phyloP scores from a whole-genome alignment of 1,140 invertebrate species.

The Cyclina sinensis region DNA sequence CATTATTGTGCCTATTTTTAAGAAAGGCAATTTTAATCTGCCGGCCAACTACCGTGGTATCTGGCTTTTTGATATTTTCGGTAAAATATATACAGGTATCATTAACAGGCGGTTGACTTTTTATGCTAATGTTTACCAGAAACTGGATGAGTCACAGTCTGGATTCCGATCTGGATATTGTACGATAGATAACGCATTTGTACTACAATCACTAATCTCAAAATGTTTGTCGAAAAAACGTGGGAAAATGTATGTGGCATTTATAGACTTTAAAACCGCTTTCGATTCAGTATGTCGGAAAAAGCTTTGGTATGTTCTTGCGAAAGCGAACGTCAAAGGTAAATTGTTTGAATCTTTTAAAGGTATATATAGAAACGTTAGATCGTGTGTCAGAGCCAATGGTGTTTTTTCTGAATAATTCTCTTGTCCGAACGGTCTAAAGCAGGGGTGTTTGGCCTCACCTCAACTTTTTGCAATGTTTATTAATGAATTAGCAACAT shows the following conservation, averaged over 20 bases:
- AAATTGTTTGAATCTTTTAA: background rate
- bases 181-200: background rate
- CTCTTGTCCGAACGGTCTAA: background rate
- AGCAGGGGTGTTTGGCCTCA: background rate
- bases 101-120: background rate
- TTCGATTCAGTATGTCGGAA: background rate
- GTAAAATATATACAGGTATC: background rate
- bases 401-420: background rate
- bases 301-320: background rate
- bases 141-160: background rate
- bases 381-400: background rate
- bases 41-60: background rate
- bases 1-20: background rate
- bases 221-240: background rate
- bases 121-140: background rate
- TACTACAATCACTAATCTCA: background rate
- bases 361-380: background rate
- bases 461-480: background rate
- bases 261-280: background rate
- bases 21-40: background rate
- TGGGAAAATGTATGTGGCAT: background rate
- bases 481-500: no score
- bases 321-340: background rate
- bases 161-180: background rate
- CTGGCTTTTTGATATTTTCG: background rate